Base-by-base conservation (phyloP, 2,888 invertebrate species). In the Scaptomyza reducta region DNA sequence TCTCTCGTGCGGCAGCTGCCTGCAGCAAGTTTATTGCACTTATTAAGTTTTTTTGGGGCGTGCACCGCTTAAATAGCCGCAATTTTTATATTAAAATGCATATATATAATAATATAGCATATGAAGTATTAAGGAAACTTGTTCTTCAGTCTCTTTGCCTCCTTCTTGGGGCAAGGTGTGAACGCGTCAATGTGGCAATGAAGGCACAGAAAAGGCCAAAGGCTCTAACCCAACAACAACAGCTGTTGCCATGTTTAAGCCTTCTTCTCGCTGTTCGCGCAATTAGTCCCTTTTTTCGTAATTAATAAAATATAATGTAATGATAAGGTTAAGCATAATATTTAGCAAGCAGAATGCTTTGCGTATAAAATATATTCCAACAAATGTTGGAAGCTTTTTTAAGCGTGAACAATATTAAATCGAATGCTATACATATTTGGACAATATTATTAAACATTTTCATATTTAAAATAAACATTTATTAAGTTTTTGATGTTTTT, bases 101-200 rank as follows among this genome's bases (percentile, higher is more conserved):
- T 59, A 61, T 54, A 50, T 54, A 46, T 53, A 40, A 41, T 31
- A 22, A 47, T 35, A 31, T 31, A 31, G 40, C 59, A 50, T 29
- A 42, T 35, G 22, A 35, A 47, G 22, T 14, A 50, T 16, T 45
- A 35, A 31, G 38, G 35, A 41, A 77, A 77, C 74, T 73, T 62
- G 74, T 77, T 73, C 55, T 45, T 42, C 33, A 3, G 35, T n/a
- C 35, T n/a, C 38, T 58, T 40, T 57, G 53, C 55, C 41, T 40
- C 50, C 60, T 29, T 33, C 10, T 31, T 31, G 56, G 50, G 53
- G 27, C 69, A 78, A 89, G 83, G 89, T 89, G 89, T 88, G 86
- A 88, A 88, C 70, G 83, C 81, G 89, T 79, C 77, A 89, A 89
- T 79, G 79, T 77, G 86, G 70, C 68, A 77, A 76, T 77, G 67